These are phyloP conservation scores for Acanthococcus lagerstroemiae DNA, from an alignment of 2,888 invertebrate species.

Conservation along the genomic window DNA sequence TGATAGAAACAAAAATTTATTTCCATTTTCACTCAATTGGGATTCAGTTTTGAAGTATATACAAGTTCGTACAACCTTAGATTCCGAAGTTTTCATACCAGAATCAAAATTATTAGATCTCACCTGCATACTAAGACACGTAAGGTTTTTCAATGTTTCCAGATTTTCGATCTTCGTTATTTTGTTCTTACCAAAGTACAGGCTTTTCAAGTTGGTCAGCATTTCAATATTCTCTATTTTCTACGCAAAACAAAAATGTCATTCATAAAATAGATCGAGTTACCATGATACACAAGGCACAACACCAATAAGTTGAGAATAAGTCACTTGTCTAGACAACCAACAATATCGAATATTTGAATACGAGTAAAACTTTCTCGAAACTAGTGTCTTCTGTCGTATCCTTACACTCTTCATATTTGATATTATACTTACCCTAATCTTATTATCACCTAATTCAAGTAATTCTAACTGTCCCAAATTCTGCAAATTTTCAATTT, in stretches of 20 bases:
- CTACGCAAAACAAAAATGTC: slow-evolving; percentile 45
- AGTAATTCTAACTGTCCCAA: slow-evolving; percentile 68
- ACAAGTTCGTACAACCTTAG: too few relatives aligned
- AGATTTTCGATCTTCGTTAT: slow-evolving; percentile 77
- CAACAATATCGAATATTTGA: neutral
- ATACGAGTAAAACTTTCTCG: too few relatives aligned
- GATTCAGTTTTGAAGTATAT: too few relatives aligned
- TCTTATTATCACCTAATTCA: slow-evolving; percentile 90
- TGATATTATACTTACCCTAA: slow-evolving; percentile 56
- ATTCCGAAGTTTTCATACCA: neutral
- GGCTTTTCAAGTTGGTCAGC: slow-evolving; percentile 60
- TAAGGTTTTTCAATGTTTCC: slow-evolving; percentile 58
- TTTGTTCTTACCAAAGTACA: slow-evolving; percentile 93
- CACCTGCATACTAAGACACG: slow-evolving; percentile 72
- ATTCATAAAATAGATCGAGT: too few relatives aligned
- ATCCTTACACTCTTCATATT: too few relatives aligned
- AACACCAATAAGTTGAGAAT: too few relatives aligned
- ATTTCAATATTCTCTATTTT: slow-evolving; percentile 77
- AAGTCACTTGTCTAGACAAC: neutral
- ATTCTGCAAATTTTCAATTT: slow-evolving; percentile 78
- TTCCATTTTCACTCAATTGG: too few relatives aligned
- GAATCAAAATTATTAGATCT: slow-evolving; percentile 24
- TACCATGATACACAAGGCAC: too few relatives aligned
- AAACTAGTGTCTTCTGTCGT: too few relatives aligned
- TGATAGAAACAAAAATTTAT: too few relatives aligned